These are phyloP conservation scores for Argyrosomus japonicus DNA, from an alignment of 2,113 vertebrate species.

Conservation along the genomic window DNA sequence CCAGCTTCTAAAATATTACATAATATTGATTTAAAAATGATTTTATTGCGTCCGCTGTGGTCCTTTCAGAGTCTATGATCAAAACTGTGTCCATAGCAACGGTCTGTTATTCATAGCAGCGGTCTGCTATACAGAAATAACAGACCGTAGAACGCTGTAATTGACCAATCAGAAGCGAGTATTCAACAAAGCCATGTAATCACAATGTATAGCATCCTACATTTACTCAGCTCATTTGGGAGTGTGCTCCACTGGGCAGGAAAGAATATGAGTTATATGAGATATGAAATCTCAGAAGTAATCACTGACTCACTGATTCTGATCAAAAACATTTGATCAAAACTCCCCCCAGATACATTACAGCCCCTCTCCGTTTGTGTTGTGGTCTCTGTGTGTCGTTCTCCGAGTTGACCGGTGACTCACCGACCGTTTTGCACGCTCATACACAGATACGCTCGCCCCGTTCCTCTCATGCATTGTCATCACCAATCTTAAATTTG, in stretches of 20 bases:
- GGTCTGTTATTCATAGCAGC: no score
- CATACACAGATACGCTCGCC: constrained; percentile 16
- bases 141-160: no score
- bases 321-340: constrained; percentile 5
- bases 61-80: no score
- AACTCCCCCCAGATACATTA: not conserved
- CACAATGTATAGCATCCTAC: not conserved
- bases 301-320: constrained; percentile 18
- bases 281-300: constrained; percentile 20
- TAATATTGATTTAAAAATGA: no score
- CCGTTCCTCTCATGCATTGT: constrained; percentile 61
- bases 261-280: constrained; percentile 5
- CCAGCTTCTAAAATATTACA: no score
- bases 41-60: no score
- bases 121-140: no score
- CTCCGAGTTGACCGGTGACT: constrained; percentile 44
- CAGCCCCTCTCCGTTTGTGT: not conserved
- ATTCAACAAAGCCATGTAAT: no score
- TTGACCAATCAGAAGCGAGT: no score
- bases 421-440: constrained; percentile 42
- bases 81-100: no score
- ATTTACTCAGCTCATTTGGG: not conserved
- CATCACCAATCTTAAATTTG: constrained; percentile 71
- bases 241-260: not conserved
- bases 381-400: not conserved